Conservation (phyloP, 2,888 invertebrate genomes). For the Ypsolopha scabrella region DNA sequence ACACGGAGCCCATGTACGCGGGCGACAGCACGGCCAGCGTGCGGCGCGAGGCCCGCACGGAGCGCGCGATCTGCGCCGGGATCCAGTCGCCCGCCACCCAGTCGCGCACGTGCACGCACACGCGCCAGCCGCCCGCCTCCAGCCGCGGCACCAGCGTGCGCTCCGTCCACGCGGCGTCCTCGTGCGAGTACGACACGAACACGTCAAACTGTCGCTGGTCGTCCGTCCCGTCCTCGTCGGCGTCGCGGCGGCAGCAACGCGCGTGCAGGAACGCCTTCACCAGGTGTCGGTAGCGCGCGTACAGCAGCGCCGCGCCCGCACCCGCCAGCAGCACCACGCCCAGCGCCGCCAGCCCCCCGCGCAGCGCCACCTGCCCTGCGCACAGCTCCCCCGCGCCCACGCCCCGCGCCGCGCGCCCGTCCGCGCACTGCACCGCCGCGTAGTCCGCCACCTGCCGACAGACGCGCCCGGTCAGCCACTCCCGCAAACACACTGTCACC, state of each 20-base stretch:
- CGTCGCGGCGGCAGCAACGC: conserved; percentile 6
- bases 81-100: conserved; percentile 82
- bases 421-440: background rate
- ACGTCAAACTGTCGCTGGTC: conserved; percentile 61
- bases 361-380: conserved; percentile 13
- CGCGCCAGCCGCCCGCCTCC: conserved; percentile 71
- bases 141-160: conserved; percentile 74
- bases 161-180: conserved; percentile 78
- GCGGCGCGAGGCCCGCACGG: conserved; percentile 76
- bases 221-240: conserved; percentile 10
- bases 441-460: background rate
- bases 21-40: conserved; percentile 9
- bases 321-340: conserved; percentile 7
- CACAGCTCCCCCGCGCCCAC: conserved; percentile 7
- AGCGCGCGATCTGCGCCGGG: conserved; percentile 73
- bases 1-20: conserved; percentile 45
- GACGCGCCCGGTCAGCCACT: background rate
- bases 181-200: conserved; percentile 84
- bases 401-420: background rate
- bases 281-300: conserved; percentile 13
- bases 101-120: conserved; percentile 81
- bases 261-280: conserved; percentile 8
- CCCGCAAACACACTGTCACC: too few species aligned
- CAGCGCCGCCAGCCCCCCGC: background rate
- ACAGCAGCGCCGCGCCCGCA: conserved; percentile 15